Base-by-base conservation (phyloP, 1,140 invertebrate species). In the Aricia agestis region DNA sequence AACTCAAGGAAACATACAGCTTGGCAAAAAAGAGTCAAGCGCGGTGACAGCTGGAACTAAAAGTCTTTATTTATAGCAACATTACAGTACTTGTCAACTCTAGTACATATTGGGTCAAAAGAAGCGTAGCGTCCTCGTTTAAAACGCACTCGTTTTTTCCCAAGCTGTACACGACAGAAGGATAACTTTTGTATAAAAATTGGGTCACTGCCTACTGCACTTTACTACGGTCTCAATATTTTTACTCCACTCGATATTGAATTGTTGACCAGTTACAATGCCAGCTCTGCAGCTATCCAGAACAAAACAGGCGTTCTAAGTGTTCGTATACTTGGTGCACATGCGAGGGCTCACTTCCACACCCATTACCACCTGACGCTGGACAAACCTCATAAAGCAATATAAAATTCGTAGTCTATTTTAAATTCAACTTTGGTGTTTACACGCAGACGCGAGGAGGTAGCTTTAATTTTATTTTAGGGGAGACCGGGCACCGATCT, bases 401-500 rank as follows among this genome's bases (percentile, higher is more conserved):
- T 77, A 70, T 70, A 78, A 75, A 76, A 76, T 57, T 65, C 31
- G 57, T 73, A 45, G 52, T 70, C 67, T 76, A 71, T 71, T 70
- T 77, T 76, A 75, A 74, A 74, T 75, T 74, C 70, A 75, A 75
- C 19, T 69, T 79, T 79, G 76, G 76, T 78, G 78, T 79, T 76
- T 76, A 71, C 65, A 77, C 75, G 75, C 75, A 69, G 70, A 70
- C 45, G 77, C 74, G 72, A 77, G 73, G 78, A 79, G 78, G 75
- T 79, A 79, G 74, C 70, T 75, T 74, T 72, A 61, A 66, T 69
- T 73, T 70, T 11, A 66, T 69, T 73, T 70, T 11, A 59, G 19
- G 63, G 25, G 18, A 52, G 36, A 59, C 57, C 45, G 10, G 45
- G 45, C 6, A 52, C 13, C 45, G 45, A 52, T 52, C 45, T 52